Conservation (phyloP, 2,888 invertebrate genomes). For the Ormyrus rosae region DNA sequence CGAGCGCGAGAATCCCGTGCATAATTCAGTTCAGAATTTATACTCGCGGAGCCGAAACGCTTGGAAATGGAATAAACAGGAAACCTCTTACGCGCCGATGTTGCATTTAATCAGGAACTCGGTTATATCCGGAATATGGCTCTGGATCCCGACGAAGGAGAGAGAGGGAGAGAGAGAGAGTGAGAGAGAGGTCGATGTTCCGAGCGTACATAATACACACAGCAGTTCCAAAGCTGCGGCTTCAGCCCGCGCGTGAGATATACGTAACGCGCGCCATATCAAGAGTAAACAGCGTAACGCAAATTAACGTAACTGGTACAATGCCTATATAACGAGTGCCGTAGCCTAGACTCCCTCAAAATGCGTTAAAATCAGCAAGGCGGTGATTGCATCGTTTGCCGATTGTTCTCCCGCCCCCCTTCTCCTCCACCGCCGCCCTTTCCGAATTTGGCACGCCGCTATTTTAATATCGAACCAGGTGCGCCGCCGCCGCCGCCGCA, state of each 20-base stretch:
- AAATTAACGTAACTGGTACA: conserved; percentile 61
- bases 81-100: conserved; percentile 53
- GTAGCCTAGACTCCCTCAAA: conserved; percentile 13
- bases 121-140: conserved; percentile 47
- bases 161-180: conserved; percentile 22
- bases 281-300: conserved; percentile 58
- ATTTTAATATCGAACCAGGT: conserved; percentile 19
- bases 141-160: conserved; percentile 4
- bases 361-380: conserved; percentile 59
- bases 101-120: conserved; percentile 56
- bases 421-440: background rate
- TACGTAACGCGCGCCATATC: conserved; percentile 54
- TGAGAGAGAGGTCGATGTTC: conserved; percentile 29
- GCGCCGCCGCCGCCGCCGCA: background rate
- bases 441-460: background rate
- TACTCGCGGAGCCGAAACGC: conserved; percentile 15
- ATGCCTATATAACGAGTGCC: conserved; percentile 54
- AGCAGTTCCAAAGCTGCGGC: conserved; percentile 43
- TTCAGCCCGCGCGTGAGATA: conserved; percentile 29
- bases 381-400: conserved; percentile 60
- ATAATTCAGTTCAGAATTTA: conserved; percentile 53
- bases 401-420: conserved; percentile 44
- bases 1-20: conserved; percentile 6
- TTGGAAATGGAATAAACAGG: conserved; percentile 51
- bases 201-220: conserved; percentile 47